Evolutionary conservation across 2,888 invertebrate species (phyloP).

Genomic region (Cremastobaeus sp.): DNA sequence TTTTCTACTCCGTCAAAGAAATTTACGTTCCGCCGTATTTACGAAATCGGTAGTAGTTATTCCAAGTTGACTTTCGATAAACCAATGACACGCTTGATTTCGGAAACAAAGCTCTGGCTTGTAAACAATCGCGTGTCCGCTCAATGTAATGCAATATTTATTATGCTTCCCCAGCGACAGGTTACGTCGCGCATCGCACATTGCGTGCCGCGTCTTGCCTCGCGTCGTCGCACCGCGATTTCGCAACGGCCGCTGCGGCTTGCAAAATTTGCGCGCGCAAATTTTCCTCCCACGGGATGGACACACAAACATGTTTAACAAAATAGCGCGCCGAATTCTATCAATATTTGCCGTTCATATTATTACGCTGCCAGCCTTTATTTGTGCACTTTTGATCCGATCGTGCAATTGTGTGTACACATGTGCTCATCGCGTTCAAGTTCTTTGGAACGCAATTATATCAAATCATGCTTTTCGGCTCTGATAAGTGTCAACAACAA

Average conservation of each 20-base stretch:
- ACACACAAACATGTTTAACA: conserved; percentile 28
- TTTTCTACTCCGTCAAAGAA: background rate
- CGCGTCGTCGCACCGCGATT: too few relatives aligned
- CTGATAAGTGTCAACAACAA: conserved; percentile 23
- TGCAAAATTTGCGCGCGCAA: conserved; percentile 45
- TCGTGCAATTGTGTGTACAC: conserved; percentile 12
- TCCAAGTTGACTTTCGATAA: conserved; percentile 12
- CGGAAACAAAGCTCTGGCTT: conserved; percentile 31
- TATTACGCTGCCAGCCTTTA: conserved; percentile 27
- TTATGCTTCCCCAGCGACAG: conserved; percentile 43
- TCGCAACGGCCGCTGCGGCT: conserved; percentile 15
- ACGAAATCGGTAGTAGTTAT: background rate
- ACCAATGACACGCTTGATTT: conserved; percentile 26
- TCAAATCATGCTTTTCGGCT: conserved; percentile 21
- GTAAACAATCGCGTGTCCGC: conserved; percentile 45
- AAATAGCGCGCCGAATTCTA: conserved; percentile 21
- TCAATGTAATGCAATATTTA: conserved; percentile 35
- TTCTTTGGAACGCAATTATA: conserved; percentile 29
- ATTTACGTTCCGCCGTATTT: too few relatives aligned
- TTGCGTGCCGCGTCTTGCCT: conserved; percentile 39
- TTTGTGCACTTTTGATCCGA: conserved; percentile 31
- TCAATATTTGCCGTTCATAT: conserved; percentile 24
- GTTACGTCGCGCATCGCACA: conserved; percentile 46
- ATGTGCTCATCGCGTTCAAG: conserved; percentile 18
- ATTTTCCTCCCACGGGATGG: too few relatives aligned